phyloP scores from a whole-genome alignment of 2,888 invertebrate genomes.

The Dendrolimus pini region DNA sequence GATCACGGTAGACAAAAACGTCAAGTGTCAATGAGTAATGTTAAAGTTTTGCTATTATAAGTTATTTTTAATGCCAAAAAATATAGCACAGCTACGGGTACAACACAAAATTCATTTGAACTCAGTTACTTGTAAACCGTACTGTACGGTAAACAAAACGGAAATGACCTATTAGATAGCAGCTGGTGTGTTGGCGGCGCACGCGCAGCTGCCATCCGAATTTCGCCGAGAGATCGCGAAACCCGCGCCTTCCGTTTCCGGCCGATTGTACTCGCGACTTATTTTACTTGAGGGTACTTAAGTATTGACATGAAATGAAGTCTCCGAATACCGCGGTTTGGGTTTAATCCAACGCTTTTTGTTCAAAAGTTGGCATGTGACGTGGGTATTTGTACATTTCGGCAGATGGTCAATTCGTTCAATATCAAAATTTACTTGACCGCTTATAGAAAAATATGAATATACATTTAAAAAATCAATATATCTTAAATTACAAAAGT shows the following conservation, averaged over 20 bases:
- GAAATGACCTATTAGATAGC: constrained; percentile 70
- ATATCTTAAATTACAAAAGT: too few species aligned
- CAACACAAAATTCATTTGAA: neutral
- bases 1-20: too few species aligned
- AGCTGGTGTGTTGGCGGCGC: constrained; percentile 44
- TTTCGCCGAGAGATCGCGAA: constrained; percentile 72
- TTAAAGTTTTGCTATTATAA: too few species aligned
- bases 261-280: constrained; percentile 51
- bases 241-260: constrained; percentile 74
- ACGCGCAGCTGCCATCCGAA: constrained; percentile 67
- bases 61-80: too few species aligned
- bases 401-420: constrained; percentile 15
- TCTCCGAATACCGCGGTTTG: constrained; percentile 29
- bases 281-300: constrained; percentile 26
- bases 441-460: neutral
- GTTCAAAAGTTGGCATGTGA: constrained; percentile 3
- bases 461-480: too few species aligned
- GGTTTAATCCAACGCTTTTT: constrained; percentile 15
- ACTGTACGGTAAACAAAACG: constrained; percentile 44
- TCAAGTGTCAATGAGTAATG: too few species aligned
- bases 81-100: neutral
- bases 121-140: constrained; percentile 15
- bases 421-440: neutral
- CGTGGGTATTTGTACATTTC: constrained; percentile 4
- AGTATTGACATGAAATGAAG: constrained; percentile 59